These are phyloP conservation scores for Neomorphus geoffroyi DNA, from an alignment of 2,797 vertebrate genomes.

Conservation along the genomic window DNA sequence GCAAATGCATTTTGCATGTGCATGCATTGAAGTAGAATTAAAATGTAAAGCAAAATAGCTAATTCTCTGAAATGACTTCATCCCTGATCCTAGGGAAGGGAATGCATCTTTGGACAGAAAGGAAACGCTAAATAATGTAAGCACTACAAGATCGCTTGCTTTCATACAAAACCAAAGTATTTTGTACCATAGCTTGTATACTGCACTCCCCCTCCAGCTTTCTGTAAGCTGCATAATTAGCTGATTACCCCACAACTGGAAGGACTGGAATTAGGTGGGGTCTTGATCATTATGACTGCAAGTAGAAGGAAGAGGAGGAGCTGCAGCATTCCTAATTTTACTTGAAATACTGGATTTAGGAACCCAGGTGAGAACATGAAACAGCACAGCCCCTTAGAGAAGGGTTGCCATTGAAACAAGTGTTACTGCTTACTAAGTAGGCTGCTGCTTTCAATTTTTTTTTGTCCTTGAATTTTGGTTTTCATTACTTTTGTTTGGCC, in stretches of 20 bases:
- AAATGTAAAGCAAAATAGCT: neutral
- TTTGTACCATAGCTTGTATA: neutral
- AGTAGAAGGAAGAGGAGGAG: conserved; percentile 43
- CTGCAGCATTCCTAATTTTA: conserved; percentile 25
- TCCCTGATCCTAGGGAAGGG: neutral
- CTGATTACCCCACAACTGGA: conserved; percentile 33
- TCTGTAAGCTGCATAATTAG: neutral
- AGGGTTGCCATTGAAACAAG: neutral
- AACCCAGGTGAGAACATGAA: neutral
- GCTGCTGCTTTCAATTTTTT: neutral
- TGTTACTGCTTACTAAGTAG: neutral
- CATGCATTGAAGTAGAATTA: neutral
- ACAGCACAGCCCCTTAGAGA: neutral
- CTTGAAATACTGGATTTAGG: neutral
- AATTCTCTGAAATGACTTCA: neutral
- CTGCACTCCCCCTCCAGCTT: neutral
- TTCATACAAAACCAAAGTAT: neutral
- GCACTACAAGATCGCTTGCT: neutral
- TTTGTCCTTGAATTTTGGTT: neutral
- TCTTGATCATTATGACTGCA: conserved; percentile 12
- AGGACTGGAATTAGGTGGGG: conserved; percentile 49
- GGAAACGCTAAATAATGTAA: neutral
- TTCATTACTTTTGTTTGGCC: neutral
- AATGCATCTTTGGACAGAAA: neutral
- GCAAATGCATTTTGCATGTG: neutral